Conservation (phyloP, 2,113 vertebrate genomes). For the Dromaius novaehollandiae region DNA sequence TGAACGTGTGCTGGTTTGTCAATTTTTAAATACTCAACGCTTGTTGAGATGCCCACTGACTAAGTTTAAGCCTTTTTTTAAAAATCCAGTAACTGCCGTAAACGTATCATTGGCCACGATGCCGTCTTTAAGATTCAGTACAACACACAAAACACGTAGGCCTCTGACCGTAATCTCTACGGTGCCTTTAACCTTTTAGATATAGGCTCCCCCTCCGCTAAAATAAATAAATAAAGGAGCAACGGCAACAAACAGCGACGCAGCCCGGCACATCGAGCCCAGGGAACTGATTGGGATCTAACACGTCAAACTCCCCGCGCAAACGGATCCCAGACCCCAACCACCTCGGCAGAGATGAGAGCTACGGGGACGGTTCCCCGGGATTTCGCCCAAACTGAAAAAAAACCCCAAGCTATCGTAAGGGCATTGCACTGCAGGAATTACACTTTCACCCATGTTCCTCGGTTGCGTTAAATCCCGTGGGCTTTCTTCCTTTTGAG, state of each 20-base stretch:
- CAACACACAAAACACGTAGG: neutral
- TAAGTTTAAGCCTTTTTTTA: slow-evolving; percentile 33
- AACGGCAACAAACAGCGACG: neutral
- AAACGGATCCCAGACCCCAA: neutral
- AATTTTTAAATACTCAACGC: neutral
- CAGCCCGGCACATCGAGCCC: neutral
- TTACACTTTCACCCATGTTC: neutral
- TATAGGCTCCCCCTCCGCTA: neutral
- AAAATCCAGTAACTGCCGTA: slow-evolving; percentile 4
- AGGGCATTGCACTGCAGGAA: neutral
- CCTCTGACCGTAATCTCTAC: neutral
- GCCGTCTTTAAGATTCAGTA: neutral
- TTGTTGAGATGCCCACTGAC: neutral
- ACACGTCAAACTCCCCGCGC: neutral
- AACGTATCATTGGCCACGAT: neutral
- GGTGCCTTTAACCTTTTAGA: neutral
- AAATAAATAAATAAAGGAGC: neutral
- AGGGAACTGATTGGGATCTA: neutral
- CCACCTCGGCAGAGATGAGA: fast-evolving
- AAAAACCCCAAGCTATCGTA: neutral
- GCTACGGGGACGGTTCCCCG: neutral
- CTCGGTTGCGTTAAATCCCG: neutral
- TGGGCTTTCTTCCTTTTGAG: neutral
- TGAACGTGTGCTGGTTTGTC: neutral
- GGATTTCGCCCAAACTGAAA: neutral